Base-by-base conservation (phyloP, 2,113 vertebrate species). In the Orycteropus afer region DNA sequence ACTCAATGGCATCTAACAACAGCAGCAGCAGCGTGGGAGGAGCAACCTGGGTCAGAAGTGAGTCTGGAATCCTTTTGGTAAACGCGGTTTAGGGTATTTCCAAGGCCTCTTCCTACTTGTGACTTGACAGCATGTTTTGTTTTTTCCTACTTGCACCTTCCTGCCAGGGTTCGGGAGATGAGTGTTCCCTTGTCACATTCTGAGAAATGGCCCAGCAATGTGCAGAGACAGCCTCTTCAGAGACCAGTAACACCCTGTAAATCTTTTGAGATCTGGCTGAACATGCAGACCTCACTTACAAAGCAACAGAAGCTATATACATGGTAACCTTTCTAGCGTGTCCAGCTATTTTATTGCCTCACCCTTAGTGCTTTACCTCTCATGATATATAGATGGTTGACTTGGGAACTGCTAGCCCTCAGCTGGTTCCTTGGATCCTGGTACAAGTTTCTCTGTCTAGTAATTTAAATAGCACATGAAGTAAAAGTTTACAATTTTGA, bases 241-340 rank as follows among this genome's bases (percentile, higher is more conserved):
- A 92, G 55, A 95, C 81, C 63, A 83, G 73, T 49, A 91, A 84
- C 74, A 91, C 37, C 51, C 71, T 85, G 18, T 95, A 94, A 90
- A 90, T 96, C 93, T 85, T 92, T 23, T 22, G 53, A 84, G 85
- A 10, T 57, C 32, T 14, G 63, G n/a, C 71, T 61, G 34, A 81
- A 49, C 59, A 85, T 29, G 65, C 55, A 74, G 81, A 78, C 65
- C 81, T 55, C 40, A 89, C 51, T 91, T 78, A 76, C 53, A 82
- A 45, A 92, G 47, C 76, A 74, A 53, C 51, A 96, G 92, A 84
- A 87, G 57, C 81, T 11, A 0, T 73, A 2, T 85, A 34, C 9
- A 3, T 55, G 63, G 49, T 90, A 91, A 91, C 83, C 76, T 80
- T n/a, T 83, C 67, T 53, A 34, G 37, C 3, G 0, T 91, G 53